A percentile compares a stretch with the other conserved stretches of the same genome.
Conservation (phyloP, 1,140 invertebrate species). For the Bombus confusus region DNA sequence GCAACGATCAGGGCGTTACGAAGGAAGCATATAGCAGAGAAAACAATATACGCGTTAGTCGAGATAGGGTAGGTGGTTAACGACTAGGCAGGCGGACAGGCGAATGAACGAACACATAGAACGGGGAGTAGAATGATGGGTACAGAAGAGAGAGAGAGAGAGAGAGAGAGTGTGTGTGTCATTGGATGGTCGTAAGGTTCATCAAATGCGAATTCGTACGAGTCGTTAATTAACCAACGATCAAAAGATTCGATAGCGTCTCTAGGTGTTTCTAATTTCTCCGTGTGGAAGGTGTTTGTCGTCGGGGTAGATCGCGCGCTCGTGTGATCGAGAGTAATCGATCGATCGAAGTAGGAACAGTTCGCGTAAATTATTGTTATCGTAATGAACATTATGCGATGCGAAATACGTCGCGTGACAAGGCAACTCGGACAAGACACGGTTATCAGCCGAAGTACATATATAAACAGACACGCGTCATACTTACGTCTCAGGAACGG, state of each 20-base stretch:
- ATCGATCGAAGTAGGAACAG: background rate
- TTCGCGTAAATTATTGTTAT: slow-evolving; percentile 39
- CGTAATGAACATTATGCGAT: slow-evolving; percentile 36
- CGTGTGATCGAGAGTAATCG: background rate
- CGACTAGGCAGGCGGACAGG: background rate
- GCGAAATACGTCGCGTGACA: slow-evolving; percentile 30
- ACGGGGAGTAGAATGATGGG: no score
- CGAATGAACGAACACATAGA: background rate
- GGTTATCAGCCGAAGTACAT: background rate
- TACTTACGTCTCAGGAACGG: background rate
- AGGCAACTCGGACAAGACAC: slow-evolving; percentile 4
- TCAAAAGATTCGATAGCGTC: background rate
- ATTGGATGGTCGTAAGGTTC: no score
- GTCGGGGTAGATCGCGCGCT: background rate
- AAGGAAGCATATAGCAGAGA: background rate
- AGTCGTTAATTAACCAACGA: background rate
- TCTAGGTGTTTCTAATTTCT: background rate
- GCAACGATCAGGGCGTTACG: background rate
- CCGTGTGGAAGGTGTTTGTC: background rate
- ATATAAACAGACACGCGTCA: background rate
- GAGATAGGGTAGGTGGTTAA: background rate
- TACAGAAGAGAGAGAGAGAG: no score
- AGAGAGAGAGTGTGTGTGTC: no score
- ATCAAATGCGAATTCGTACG: no score
- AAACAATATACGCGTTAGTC: background rate